Base-by-base conservation (phyloP, 2,888 invertebrate genomes). In the Thecophora atra region DNA sequence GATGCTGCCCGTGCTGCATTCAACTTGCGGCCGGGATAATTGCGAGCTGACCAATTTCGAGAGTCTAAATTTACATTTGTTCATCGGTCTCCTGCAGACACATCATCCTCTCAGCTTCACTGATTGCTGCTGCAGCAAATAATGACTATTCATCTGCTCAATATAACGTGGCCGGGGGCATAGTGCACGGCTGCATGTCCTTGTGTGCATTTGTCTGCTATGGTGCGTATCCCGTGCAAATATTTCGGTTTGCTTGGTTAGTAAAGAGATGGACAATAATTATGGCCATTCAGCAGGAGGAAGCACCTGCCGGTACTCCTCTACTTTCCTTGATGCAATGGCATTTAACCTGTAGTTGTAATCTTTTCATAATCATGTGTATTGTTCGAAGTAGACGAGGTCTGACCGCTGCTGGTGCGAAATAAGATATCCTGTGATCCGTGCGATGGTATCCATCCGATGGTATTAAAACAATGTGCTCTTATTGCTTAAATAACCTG, bases 131-230 rank as follows among this genome's bases (percentile, higher is more conserved):
- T 54, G 24, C 24, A 54, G n/a, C 47, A 47, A 47, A 47, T 47
- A 47, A 47, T 11, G 21, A 13, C 21, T 54, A 54, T 19, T 54
- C 21, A 21, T 19, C 24, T 11, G 11, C 54, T 51, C 17, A n/a
- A n/a, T 51, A 17, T 54, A n/a, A n/a, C n/a, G n/a, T n/a, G n/a
- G n/a, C n/a, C n/a, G n/a, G n/a, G n/a, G n/a, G n/a, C n/a, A n/a
- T n/a, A n/a, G 13, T 67, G 21, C 60, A 58, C 54, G 51, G 42
- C 62, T 71, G 52, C 54, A 72, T 44, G 24, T 30, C 26, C 51
- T 70, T 30, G 42, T 64, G 56, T 26, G 66, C 54, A 74, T 51
- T 54, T 67, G 67, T 64, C 64, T 60, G 72, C 64, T 73, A 73
- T 68, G 74, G 71, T 71, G 58, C 60, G 8, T 63, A 21, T 52